Base-by-base conservation (phyloP, 2,888 invertebrate species). In the Meiosimyza platycephala region DNA sequence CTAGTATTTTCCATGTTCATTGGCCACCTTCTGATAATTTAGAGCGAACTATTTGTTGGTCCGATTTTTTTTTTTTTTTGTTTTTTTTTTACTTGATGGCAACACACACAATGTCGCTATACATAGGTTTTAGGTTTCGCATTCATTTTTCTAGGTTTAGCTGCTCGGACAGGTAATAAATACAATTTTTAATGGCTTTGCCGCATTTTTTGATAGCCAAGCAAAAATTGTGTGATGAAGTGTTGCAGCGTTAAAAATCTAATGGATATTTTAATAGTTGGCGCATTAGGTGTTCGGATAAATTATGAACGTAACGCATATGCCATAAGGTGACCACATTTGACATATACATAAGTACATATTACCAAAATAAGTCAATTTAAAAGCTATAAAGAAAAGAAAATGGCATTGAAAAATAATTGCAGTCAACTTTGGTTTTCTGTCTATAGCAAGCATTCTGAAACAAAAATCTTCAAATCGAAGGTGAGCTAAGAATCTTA, bases 161-260 rank as follows among this genome's bases (percentile, higher is more conserved):
- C 62, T 74, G 72, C 59, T 62, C 60, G 64, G 74, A 76, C 74
- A 77, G 78, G 81, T 78, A 79, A 81, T 81, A 81, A 81, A 81
- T 81, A 80, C 78, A 78, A 80, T 80, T 81, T 81, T 81, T 81
- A 81, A 81, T 81, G 80, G 80, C 78, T 79, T 79, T 80, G 80
- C 81, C 78, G 80, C 77, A 78, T 78, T 81, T 67, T 81, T 79
- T 78, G 77, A 79, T 77, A 78, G 62, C 40, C 62, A 63, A 72
- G 78, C 77, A 74, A 74, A 74, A 76, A 76, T 69, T 62, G n/a
- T 69, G 65, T 71, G 71, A 65, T 71, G 59, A 71, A 71, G 71
- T 74, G 71, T 67, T 59, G 71, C 59, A 48, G 71, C 59, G 71
- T 33, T 71, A 71, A 71, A 70, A 71, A 71, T 73, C 68, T 72